These are phyloP conservation scores for Barnardius zonarius DNA, from an alignment of 2,113 vertebrate species.

Conservation along the genomic window DNA sequence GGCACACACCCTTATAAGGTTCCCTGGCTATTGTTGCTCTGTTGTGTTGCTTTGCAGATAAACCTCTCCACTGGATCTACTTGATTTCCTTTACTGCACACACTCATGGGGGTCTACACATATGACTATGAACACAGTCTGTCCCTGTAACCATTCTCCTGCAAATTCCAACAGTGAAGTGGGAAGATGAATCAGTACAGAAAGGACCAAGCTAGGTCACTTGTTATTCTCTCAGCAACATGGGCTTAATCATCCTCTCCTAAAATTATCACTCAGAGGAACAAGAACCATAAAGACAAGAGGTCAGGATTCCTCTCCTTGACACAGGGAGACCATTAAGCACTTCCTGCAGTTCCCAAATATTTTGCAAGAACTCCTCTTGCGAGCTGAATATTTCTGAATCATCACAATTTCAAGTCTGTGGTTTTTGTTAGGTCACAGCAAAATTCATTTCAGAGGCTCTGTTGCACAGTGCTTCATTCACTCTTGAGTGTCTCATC, in stretches of 20 bases:
- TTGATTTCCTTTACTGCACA: not conserved
- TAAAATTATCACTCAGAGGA: slow-evolving; percentile 28
- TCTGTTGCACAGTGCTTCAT: slow-evolving; percentile 27
- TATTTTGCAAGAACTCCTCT: slow-evolving; percentile 59
- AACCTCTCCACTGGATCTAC: not conserved
- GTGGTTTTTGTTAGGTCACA: slow-evolving; percentile 50
- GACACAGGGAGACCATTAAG: slow-evolving; percentile 25
- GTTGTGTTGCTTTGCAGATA: not conserved
- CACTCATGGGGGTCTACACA: not conserved
- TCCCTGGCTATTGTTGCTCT: not conserved
- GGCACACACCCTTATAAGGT: not conserved
- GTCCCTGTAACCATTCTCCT: not conserved
- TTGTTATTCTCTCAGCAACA: not conserved
- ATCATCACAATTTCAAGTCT: slow-evolving; percentile 50
- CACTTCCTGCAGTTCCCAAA: slow-evolving; percentile 40
- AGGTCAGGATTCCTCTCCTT: slow-evolving; percentile 56
- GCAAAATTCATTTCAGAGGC: slow-evolving; percentile 26
- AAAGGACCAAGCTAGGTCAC: not conserved
- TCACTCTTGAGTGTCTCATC: not conserved
- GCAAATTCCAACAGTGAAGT: not conserved
- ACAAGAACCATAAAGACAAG: slow-evolving; percentile 15
- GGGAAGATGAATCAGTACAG: not conserved
- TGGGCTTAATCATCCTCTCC: not conserved
- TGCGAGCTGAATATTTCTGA: slow-evolving; percentile 42
- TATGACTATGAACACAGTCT: not conserved